Base-by-base conservation (phyloP, 2,113 vertebrate genomes). In the Axis porcinus region DNA sequence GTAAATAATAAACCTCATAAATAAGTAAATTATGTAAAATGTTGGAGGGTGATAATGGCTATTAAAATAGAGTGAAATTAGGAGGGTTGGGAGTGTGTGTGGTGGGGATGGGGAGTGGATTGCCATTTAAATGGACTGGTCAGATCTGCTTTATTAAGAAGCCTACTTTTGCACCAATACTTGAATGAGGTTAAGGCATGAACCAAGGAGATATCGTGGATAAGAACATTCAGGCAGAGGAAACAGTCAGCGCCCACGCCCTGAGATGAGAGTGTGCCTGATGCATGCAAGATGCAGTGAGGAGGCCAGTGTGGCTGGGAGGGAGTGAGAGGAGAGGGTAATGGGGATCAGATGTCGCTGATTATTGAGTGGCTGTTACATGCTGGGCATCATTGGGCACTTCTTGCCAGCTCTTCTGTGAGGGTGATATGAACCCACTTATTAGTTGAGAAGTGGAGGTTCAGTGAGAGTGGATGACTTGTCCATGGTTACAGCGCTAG, bases 331-430 rank as follows among this genome's bases (percentile, higher is more conserved):
- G 64, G 76, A 6, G 90, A 67, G 17, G 33, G 16, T 1, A 16
- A 30, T 4, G 2, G 58, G n/a, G 27, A 1, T 2, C 9, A 23
- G 40, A 33, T 21, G 16, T 25, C 6, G 0, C 27, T 19, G 0
- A 9, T 64, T 13, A 5, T 1, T 27, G 70, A 28, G 36, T 13
- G 6, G 83, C 33, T 64, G 27, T 19, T 62, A 3, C 14, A 11
- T 3, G 10, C 78, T 86, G 40, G 47, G 67, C 55, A 13, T 89
- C 14, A 9, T 1, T 6, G 27, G 19, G 74, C 30, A 55, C 30
- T 40, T 30, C 19, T 40, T 30, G 47, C 33, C 40, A 14, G 0
- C 91, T 74, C 2, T n/a, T 27, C 10, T 76, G 45, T 64, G 27
- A 82, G 25, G 3, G 33, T 54, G 23, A n/a, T 33, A n/a, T 5